These are phyloP conservation scores for Meteorus sp. DNA, from an alignment of 1,140 invertebrate genomes.

Conservation along the genomic window DNA sequence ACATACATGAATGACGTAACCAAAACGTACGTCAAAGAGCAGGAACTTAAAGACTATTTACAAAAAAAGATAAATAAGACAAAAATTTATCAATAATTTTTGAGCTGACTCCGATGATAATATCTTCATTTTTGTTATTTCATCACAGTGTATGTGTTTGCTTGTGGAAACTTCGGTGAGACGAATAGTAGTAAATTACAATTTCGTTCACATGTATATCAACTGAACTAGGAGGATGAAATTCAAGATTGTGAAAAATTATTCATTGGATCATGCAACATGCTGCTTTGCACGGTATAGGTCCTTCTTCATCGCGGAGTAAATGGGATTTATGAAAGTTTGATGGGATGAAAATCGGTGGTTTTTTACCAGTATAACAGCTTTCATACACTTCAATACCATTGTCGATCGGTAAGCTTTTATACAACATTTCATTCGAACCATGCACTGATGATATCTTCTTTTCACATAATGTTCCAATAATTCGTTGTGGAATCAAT, in stretches of 20 bases:
- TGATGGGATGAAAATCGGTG: slow-evolving; percentile 34
- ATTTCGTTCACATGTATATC: background rate
- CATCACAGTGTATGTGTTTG: too few species aligned
- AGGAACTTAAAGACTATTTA: slow-evolving; percentile 46
- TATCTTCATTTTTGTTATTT: slow-evolving; percentile 1
- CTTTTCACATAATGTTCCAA: slow-evolving; percentile 36
- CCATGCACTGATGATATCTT: slow-evolving; percentile 32
- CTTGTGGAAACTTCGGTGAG: background rate
- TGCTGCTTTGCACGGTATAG: slow-evolving; percentile 46
- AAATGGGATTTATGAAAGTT: slow-evolving; percentile 31
- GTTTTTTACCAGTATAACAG: slow-evolving; percentile 43
- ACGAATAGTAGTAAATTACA: background rate
- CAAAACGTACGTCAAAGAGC: slow-evolving; percentile 1
- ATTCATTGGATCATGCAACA: slow-evolving; percentile 54
- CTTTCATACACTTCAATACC: slow-evolving; percentile 56
- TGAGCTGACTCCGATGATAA: too few species aligned
- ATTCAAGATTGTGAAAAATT: slow-evolving; percentile 6
- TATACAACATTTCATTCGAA: slow-evolving; percentile 18
- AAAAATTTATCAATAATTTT: too few species aligned
- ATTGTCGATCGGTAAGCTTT: slow-evolving; percentile 47
- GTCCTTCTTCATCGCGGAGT: slow-evolving; percentile 35
- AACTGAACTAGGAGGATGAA: too few species aligned
- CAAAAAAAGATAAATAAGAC: slow-evolving; percentile 36
- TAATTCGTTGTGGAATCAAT: slow-evolving; percentile 36
- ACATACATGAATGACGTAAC: background rate